Base-by-base conservation (phyloP, 2,797 vertebrate species). In the Darevskia mixta region DNA sequence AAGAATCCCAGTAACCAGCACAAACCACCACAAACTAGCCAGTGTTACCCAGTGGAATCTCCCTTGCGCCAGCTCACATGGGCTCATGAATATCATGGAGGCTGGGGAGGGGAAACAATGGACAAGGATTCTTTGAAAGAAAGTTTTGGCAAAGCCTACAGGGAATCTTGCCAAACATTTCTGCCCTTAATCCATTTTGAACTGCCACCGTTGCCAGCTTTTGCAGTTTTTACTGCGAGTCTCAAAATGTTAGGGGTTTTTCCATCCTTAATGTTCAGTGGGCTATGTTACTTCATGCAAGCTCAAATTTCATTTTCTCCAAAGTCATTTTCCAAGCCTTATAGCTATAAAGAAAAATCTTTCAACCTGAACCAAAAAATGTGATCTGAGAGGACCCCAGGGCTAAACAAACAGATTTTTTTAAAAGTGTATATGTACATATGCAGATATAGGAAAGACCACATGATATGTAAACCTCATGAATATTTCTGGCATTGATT, bases 231-330 rank as follows among this genome's bases (percentile, higher is more conserved):
- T 61, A 79, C 73, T 61, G 45, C 67, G 71, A 71, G 64, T 77
- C 87, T 83, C 82, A 73, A 79, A 88, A 67, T n/a, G 61, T 43
- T 64, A 29, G 13, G 49, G 18, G 41, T 29, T 25, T 17, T 23
- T n/a, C 25, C 38, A 20, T 23, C 6, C 67, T 71, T 79, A 32
- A 75, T 38, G 58, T 85, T 80, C 67, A 85, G 8, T 29, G 55
- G 55, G 20, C 43, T 25, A 11, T 73, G 55, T 85, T 80, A 38
- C 85, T 85, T 88, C 66, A 66, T 61, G 67, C 76, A 58, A 29
- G 66, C 77, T 88, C 82, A 66, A 20, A 80, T 88, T 88, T 88
- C 87, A 85, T 75, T 80, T 88, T 85, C 49, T 67, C 72, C 76
- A 25, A 20, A 80, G 76, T 35, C 32, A 85, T 80, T 79, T 73